Evolutionary conservation across 2,888 invertebrate species (phyloP).

Genomic region (Cataglyphis altisquamis): DNA sequence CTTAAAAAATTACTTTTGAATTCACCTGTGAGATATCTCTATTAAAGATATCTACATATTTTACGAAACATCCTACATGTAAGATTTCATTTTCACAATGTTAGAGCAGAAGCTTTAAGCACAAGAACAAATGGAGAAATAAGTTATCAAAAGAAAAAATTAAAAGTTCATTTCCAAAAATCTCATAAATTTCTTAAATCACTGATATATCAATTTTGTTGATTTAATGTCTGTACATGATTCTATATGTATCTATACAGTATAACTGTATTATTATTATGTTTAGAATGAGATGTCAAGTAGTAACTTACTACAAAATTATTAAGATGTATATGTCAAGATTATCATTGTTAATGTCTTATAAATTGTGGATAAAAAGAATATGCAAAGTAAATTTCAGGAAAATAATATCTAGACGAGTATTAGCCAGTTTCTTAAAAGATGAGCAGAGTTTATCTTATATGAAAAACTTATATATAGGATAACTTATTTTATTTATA

Average conservation of each 20-base stretch:
- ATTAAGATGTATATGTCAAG: background rate
- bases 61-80: conserved; percentile 15
- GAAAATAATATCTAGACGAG: background rate
- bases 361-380: background rate
- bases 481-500: background rate
- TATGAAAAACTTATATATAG: background rate
- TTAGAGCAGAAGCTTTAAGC: background rate
- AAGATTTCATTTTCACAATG: background rate
- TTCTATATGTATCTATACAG: background rate
- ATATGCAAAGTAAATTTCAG: conserved; percentile 2
- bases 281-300: conserved; percentile 18
- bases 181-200: background rate
- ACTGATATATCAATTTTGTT: background rate
- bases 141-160: background rate
- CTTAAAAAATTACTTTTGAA: conserved; percentile 25
- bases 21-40: background rate
- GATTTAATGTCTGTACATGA: background rate
- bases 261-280: conserved; percentile 1
- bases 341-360: background rate
- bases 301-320: background rate
- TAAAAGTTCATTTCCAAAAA: background rate
- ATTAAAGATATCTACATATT: background rate
- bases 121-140: background rate
- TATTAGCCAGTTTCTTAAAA: background rate
- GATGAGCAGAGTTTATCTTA: background rate